Evolutionary conservation across 2,888 invertebrate genomes (phyloP).

Genomic region (Agonopterix arenella): DNA sequence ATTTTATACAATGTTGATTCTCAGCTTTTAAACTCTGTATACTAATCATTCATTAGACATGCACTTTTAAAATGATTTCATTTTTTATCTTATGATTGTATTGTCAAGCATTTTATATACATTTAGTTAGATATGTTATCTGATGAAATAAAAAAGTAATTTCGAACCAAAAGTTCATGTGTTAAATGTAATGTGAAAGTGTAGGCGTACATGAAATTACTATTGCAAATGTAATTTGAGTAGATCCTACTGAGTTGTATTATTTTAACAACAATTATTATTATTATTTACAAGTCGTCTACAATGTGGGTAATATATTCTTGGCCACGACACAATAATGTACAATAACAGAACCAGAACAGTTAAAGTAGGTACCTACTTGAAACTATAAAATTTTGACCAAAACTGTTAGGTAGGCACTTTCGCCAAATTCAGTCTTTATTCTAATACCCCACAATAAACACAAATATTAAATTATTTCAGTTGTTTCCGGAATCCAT

Average conservation of each 20-base stretch:
- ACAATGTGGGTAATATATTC: not conserved
- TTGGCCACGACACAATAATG: too few species aligned
- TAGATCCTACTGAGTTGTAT: too few species aligned
- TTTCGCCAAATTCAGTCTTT: conserved; percentile 71
- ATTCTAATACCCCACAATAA: conserved; percentile 46
- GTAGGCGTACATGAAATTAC: too few species aligned
- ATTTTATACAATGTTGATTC: conserved; percentile 1
- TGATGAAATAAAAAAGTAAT: conserved; percentile 31
- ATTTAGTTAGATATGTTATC: conserved; percentile 70
- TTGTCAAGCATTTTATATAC: conserved; percentile 73
- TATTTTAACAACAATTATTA: too few species aligned
- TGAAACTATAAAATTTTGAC: conserved; percentile 19
- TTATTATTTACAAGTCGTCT: conserved; percentile 4
- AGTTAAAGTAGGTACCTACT: too few species aligned
- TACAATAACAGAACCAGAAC: too few species aligned
- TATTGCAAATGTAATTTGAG: too few species aligned
- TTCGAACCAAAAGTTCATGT: conserved; percentile 11
- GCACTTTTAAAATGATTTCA: conserved; percentile 33
- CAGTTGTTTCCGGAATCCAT: conserved; percentile 19
- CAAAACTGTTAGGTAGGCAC: conserved; percentile 50
- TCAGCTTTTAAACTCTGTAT: conserved; percentile 10
- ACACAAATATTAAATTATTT: conserved; percentile 29
- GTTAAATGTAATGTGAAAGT: too few species aligned
- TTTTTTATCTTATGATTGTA: conserved; percentile 59
- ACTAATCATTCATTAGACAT: conserved; percentile 24